Evolutionary conservation across 1,140 invertebrate species (phyloP), one percentile per base, ranked within the genome.

Genomic region (Dryas iulia): DNA sequence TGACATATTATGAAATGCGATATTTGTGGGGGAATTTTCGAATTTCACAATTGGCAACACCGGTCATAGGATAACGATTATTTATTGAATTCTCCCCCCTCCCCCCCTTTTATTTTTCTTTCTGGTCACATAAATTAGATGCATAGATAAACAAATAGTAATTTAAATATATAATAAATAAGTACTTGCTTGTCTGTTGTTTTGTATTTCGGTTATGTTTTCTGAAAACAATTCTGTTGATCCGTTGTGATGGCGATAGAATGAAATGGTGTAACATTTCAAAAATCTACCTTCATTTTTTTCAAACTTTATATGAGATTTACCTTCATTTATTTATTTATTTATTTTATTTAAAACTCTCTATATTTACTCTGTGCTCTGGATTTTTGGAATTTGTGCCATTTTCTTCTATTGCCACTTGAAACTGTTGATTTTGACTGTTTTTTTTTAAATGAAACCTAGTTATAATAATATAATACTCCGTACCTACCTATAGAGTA

Each of bases 401-500:
- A 65, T 64, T 63, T 69, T 31, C 39, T 60, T 24, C 60, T 24
- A 47, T 57, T 24, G 53, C 28, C 59, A 35, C 23, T 8, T 7
- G 60, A 25, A 56, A 59, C 31, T 75, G 73, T 75, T 75, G 66
- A 64, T 59, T 72, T 72, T 66, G 47, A 69, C 47, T 72, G 66
- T 75, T 75, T 21, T 47, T 30, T 63, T 60, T 79, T 72, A 82
- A 74, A 80, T 73, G 76, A 73, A 76, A 73, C 77, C 76, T 79
- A n/a, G n/a, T n/a, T n/a, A n/a, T n/a, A n/a, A n/a, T n/a, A n/a
- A n/a, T n/a, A n/a, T n/a, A n/a, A n/a, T n/a, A n/a, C n/a, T n/a
- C n/a, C n/a, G n/a, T n/a, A n/a, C n/a, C n/a, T 88, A 86, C 81
- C 77, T 83, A 82, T 82, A 84, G 78, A 68, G 73, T 82, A 81